phyloP scores from a whole-genome alignment of 2,113 vertebrate species.

The Chloropsis cyanopogon region DNA sequence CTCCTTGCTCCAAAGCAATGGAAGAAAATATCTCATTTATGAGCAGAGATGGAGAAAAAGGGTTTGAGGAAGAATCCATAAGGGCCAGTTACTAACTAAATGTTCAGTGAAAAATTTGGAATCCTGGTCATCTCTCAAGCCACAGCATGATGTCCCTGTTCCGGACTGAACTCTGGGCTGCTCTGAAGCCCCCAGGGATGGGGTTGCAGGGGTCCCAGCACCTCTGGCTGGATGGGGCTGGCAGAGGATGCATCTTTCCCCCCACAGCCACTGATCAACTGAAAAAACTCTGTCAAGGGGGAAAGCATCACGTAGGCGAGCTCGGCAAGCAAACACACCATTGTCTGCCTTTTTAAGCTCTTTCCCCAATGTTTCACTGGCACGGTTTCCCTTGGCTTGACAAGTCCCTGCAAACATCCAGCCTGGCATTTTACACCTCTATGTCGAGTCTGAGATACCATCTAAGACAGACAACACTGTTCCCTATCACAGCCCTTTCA shows the following conservation, averaged over 20 bases:
- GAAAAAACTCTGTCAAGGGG: not conserved
- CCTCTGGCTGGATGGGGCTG: not conserved
- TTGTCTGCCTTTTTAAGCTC: constrained; percentile 43
- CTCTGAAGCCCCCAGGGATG: not conserved
- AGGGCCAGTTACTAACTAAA: not conserved
- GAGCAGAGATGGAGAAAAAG: not conserved
- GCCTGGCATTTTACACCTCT: constrained; percentile 45
- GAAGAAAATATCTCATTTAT: not conserved
- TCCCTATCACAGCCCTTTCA: constrained; percentile 22
- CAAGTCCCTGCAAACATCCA: constrained; percentile 56
- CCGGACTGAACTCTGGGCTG: not conserved
- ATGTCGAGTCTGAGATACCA: constrained; percentile 53
- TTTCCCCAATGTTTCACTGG: constrained; percentile 17
- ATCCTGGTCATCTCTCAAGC: not conserved
- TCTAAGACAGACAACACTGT: constrained; percentile 29
- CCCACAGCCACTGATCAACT: accelerated
- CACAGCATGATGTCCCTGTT: not conserved
- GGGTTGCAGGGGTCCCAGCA: too few relatives aligned
- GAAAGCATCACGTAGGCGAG: not conserved
- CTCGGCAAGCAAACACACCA: not conserved
- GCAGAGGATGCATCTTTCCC: not conserved
- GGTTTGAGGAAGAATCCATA: not conserved
- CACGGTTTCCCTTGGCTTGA: constrained; percentile 17
- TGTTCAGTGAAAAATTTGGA: not conserved
- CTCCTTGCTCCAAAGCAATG: not conserved